Evolutionary conservation across 2,113 vertebrate genomes (phyloP).

Genomic region (Clarias macrocephalus): DNA sequence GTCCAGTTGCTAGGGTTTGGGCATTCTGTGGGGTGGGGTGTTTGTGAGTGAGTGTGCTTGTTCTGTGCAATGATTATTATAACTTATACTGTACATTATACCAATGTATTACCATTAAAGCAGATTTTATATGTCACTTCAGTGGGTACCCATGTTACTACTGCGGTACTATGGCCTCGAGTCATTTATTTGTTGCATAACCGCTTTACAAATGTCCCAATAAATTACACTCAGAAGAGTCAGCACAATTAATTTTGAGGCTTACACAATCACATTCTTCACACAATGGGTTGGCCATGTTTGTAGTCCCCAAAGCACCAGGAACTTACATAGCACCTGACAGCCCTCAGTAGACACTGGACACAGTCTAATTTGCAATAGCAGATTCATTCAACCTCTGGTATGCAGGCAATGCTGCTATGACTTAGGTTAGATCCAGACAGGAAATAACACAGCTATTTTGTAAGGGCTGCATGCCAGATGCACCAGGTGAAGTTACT

Average conservation of each 20-base stretch:
- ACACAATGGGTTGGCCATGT: not conserved
- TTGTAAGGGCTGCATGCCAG: not conserved
- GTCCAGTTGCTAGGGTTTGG: too few relatives aligned
- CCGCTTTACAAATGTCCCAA: not conserved
- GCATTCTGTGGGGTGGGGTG: too few relatives aligned
- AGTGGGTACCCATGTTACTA: too few relatives aligned
- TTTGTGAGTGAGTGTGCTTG: too few relatives aligned
- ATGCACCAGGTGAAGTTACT: not conserved
- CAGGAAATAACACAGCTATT: constrained; percentile 4
- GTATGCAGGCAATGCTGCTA: not conserved
- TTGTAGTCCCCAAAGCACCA: not conserved
- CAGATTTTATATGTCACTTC: too few relatives aligned
- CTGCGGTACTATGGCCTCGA: too few relatives aligned
- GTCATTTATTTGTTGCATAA: too few relatives aligned
- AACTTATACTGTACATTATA: too few relatives aligned
- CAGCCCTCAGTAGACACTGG: not conserved
- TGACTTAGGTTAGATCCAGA: not conserved
- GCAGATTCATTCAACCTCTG: not conserved
- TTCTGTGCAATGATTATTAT: too few relatives aligned
- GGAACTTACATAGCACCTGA: not conserved
- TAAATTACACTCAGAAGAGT: not conserved
- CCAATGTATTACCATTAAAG: too few relatives aligned
- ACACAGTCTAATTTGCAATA: not conserved
- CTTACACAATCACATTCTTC: not conserved
- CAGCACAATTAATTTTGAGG: not conserved